A percentile compares a stretch with the other conserved stretches of the same genome.
These are phyloP conservation scores for Phorcus lineatus DNA, from an alignment of 2,888 invertebrate genomes.

Conservation along the genomic window DNA sequence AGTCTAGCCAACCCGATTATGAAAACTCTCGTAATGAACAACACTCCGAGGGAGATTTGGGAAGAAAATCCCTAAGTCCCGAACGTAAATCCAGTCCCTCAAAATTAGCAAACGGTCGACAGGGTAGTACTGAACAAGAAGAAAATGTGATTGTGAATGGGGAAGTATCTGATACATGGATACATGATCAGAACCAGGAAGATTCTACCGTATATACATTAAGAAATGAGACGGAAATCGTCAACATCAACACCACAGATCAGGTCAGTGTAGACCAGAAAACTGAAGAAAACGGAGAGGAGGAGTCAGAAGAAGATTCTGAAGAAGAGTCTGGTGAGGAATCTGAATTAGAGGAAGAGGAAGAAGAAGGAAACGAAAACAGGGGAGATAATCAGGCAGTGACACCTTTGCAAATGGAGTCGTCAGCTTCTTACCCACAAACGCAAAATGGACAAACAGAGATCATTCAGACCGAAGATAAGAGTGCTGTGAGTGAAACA, in stretches of 20 bases:
- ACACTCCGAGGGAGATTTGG: not conserved
- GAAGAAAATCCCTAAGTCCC: slow-evolving; percentile 16
- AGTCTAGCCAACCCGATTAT: slow-evolving; percentile 20
- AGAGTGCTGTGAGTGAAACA: too few relatives aligned
- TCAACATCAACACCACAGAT: not conserved
- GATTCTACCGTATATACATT: not conserved
- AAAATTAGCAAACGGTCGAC: slow-evolving; percentile 25
- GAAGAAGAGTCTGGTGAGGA: slow-evolving; percentile 7
- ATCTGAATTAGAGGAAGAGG: not conserved
- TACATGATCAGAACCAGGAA: not conserved
- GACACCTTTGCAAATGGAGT: too few relatives aligned
- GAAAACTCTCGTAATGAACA: not conserved
- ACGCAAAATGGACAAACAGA: slow-evolving; percentile 36
- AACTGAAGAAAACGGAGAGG: not conserved
- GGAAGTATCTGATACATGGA: slow-evolving; percentile 27
- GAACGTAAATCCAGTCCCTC: slow-evolving; percentile 21
- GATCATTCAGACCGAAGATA: too few relatives aligned
- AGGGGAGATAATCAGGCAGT: not conserved
- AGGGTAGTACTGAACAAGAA: slow-evolving; percentile 20
- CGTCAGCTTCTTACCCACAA: not conserved
- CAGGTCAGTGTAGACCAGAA: not conserved
- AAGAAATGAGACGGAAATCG: not conserved
- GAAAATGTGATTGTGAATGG: slow-evolving; percentile 27
- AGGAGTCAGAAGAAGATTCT: not conserved
- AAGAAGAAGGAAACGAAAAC: slow-evolving; percentile 7